Percentiles rank a stretch among this genome's conserved stretches.
Conservation (phyloP, 2,113 vertebrate genomes). For the Orthonyx spaldingii region DNA sequence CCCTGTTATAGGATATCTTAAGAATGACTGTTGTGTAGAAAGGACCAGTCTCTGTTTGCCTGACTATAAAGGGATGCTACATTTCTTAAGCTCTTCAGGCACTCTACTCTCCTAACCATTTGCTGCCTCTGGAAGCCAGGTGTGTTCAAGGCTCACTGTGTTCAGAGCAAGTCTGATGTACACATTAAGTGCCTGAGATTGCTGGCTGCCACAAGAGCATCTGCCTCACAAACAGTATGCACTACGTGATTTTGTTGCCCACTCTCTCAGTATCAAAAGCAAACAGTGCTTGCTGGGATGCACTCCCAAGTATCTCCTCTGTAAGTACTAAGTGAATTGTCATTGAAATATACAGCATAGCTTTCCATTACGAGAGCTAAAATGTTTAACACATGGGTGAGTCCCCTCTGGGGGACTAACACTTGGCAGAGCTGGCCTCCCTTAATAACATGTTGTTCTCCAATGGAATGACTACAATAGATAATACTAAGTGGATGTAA, state of each 20-base stretch:
- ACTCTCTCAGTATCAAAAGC: neutral
- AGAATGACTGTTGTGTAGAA: neutral
- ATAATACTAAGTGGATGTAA: constrained; percentile 38
- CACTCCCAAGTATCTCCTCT: constrained; percentile 22
- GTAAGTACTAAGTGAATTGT: constrained; percentile 44
- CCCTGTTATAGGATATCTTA: neutral
- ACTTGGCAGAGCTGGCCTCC: constrained; percentile 36
- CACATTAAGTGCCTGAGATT: neutral
- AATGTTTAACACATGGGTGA: constrained; percentile 63
- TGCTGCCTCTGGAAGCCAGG: neutral
- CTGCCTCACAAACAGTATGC: neutral
- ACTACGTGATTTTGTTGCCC: neutral
- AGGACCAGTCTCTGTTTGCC: neutral
- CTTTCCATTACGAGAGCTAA: constrained; percentile 9
- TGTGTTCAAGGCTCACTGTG: neutral
- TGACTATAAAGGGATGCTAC: neutral
- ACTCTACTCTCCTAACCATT: neutral
- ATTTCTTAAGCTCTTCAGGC: neutral
- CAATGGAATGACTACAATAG: constrained; percentile 1
- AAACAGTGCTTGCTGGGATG: constrained; percentile 11
- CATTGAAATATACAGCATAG: constrained; percentile 44
- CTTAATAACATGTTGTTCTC: constrained; percentile 18
- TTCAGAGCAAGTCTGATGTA: neutral
- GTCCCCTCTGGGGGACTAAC: constrained; percentile 53
- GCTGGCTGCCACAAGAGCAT: neutral